A percentile compares a stretch with the other conserved stretches of the same genome.
These are phyloP conservation scores for Strigamia transsilvanica DNA, from an alignment of 2,888 invertebrate species.

Conservation along the genomic window DNA sequence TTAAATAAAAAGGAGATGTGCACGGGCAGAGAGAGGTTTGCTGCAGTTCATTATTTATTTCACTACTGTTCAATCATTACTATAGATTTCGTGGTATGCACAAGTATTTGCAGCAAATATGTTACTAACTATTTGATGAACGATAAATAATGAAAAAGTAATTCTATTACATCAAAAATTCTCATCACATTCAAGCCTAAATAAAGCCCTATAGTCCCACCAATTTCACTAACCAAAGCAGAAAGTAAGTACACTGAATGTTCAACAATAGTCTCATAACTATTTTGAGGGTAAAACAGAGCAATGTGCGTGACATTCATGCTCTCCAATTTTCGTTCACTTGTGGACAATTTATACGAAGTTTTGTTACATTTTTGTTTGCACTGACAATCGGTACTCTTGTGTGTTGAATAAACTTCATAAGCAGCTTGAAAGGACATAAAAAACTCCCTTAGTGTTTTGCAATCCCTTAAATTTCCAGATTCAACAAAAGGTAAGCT, in stretches of 20 bases:
- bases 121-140: neutral
- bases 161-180: neutral
- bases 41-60: no score
- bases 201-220: neutral
- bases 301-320: neutral
- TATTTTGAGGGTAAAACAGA: neutral
- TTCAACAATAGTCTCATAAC: neutral
- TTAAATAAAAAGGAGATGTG: no score
- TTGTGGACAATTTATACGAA: neutral
- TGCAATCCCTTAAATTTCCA: neutral
- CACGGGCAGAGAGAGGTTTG: no score
- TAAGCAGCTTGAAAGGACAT: neutral
- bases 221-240: constrained; percentile 3
- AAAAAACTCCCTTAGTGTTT: neutral
- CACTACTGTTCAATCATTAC: no score
- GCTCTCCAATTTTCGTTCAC: neutral
- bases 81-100: no score
- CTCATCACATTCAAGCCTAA: neutral
- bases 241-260: neutral
- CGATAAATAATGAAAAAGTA: neutral
- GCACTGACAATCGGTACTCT: neutral
- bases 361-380: neutral
- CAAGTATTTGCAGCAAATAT: no score
- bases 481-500: neutral
- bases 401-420: neutral